A percentile compares a stretch with the other conserved stretches of the same genome.
phyloP scores from a whole-genome alignment of 1,140 invertebrate genomes.

The Geopemphigus sp. region DNA sequence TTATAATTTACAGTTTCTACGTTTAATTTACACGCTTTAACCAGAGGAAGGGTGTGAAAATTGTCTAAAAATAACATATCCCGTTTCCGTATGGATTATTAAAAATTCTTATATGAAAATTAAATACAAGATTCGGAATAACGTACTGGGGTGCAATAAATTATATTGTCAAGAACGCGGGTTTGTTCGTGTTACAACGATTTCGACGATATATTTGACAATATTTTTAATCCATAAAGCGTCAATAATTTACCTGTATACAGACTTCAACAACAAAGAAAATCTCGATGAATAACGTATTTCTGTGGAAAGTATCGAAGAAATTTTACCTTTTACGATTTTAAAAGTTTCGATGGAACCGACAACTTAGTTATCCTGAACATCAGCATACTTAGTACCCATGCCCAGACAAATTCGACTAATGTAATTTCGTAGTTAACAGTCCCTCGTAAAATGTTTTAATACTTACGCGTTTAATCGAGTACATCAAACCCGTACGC shows the following conservation, averaged over 20 bases:
- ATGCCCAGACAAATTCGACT: slow-evolving; percentile 55
- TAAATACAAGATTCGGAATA: too few relatives aligned
- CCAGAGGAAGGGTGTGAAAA: too few relatives aligned
- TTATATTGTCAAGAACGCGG: neutral
- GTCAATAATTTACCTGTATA: neutral
- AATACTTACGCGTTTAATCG: slow-evolving; percentile 38
- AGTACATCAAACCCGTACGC: slow-evolving; percentile 3
- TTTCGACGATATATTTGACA: too few relatives aligned
- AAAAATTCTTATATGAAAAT: too few relatives aligned
- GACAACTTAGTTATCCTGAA: too few relatives aligned
- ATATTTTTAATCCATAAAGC: too few relatives aligned
- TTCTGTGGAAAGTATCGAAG: neutral
- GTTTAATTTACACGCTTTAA: too few relatives aligned
- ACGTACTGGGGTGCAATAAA: neutral
- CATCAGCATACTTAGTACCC: neutral
- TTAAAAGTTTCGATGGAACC: slow-evolving; percentile 40
- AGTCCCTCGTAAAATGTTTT: slow-evolving; percentile 50
- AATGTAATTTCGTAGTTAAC: slow-evolving; percentile 54
- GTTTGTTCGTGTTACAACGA: neutral
- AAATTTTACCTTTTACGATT: slow-evolving; percentile 11
- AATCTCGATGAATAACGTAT: neutral
- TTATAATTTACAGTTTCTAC: too few relatives aligned
- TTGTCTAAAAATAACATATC: too few relatives aligned
- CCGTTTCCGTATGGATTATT: neutral
- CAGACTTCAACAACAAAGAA: slow-evolving; percentile 17